phyloP scores from a whole-genome alignment of 2,888 invertebrate genomes.

The Malthinus seriepunctatus region DNA sequence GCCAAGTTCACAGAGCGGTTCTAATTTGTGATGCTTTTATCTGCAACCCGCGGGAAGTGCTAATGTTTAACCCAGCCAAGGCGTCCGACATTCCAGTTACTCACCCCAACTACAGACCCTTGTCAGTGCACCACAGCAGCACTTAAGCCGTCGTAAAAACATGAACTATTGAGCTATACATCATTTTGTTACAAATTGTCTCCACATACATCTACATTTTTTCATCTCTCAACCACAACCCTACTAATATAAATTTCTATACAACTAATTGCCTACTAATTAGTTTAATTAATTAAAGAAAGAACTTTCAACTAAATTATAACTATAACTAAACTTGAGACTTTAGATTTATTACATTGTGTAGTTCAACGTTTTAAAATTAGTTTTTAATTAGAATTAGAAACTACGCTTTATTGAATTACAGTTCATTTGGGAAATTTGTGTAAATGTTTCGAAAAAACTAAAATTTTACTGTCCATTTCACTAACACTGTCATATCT shows the following conservation, averaged over 20 bases:
- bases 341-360: no score
- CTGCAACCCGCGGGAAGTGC: constrained; percentile 49
- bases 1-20: constrained; percentile 41
- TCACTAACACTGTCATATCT: no score
- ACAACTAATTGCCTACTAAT: not conserved
- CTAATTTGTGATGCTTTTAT: constrained; percentile 53
- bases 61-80: constrained; percentile 48
- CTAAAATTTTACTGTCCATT: no score
- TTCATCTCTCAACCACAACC: constrained; percentile 2
- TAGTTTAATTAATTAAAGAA: not conserved
- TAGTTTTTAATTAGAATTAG: no score
- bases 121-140: constrained; percentile 36
- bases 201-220: constrained; percentile 28
- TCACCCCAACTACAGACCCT: constrained; percentile 32
- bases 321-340: no score
- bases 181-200: constrained; percentile 43
- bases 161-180: constrained; percentile 46
- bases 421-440: no score
- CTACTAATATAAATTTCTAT: not conserved
- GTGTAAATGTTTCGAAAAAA: no score
- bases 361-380: no score
- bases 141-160: constrained; percentile 42
- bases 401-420: no score
- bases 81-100: constrained; percentile 36
- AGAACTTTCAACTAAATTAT: no score